A percentile compares a stretch with the other conserved stretches of the same genome.
Conservation (phyloP, 2,888 invertebrate species). For the Eurytoma californica region DNA sequence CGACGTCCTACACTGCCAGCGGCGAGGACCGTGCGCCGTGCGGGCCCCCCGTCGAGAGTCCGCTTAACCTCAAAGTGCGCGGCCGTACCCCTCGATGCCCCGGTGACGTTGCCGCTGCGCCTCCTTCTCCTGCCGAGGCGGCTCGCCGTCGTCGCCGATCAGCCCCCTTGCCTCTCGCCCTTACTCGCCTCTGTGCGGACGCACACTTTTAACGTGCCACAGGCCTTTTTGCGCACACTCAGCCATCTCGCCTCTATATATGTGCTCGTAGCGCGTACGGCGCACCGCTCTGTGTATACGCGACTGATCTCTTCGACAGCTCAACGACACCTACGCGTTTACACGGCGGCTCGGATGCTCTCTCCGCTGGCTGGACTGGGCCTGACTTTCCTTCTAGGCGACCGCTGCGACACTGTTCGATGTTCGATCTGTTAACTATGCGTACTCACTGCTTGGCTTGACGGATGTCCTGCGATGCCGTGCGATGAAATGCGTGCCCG, state of each 20-base stretch:
- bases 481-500: too few species aligned
- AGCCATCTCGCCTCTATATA: conserved; percentile 12
- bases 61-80: conserved; percentile 8
- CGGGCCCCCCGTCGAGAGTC: not conserved
- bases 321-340: too few species aligned
- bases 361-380: too few species aligned
- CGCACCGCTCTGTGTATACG: not conserved
- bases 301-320: not conserved
- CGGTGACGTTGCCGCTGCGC: not conserved
- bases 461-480: too few species aligned
- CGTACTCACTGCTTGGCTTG: too few species aligned
- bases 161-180: conserved; percentile 16
- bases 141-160: conserved; percentile 3
- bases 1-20: not conserved
- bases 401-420: too few species aligned
- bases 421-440: too few species aligned
- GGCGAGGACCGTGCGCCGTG: conserved; percentile 1
- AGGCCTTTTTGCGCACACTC: conserved; percentile 41
- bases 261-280: not conserved
- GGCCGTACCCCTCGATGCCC: not conserved
- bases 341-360: too few species aligned
- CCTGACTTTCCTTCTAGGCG: too few species aligned
- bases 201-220: conserved; percentile 29
- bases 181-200: conserved; percentile 32
- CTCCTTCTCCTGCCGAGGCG: not conserved